Conservation (phyloP, 2,797 vertebrate genomes). For the Urophycis tenuis region DNA sequence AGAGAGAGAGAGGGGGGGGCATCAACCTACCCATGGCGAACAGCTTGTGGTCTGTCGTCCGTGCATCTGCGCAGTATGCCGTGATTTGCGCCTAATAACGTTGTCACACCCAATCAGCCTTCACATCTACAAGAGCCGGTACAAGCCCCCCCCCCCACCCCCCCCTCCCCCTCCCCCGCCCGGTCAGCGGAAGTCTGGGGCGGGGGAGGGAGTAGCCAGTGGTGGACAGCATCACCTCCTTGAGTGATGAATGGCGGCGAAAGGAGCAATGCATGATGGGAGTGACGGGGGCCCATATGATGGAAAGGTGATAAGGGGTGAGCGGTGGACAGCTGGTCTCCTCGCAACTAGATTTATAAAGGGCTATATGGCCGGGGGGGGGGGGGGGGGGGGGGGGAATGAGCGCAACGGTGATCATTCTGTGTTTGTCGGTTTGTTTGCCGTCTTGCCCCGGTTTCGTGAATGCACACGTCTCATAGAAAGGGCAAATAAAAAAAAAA, state of each 20-base stretch:
- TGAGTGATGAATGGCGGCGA: slow-evolving; percentile 35
- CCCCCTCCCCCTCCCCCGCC: background rate
- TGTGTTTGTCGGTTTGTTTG: too few species aligned
- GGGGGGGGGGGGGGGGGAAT: too few species aligned
- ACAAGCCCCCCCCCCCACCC: background rate
- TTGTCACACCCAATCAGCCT: slow-evolving; percentile 46
- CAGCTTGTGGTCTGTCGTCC: background rate
- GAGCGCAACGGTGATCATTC: too few species aligned
- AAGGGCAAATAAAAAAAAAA: too few species aligned
- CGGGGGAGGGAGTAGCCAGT: background rate
- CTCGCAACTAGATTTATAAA: background rate
- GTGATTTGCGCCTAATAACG: slow-evolving; percentile 39
- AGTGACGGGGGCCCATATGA: slow-evolving; percentile 5
- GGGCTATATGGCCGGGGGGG: background rate
- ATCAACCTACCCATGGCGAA: background rate
- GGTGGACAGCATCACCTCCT: slow-evolving; percentile 25
- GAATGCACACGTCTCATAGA: too few species aligned
- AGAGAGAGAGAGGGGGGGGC: slow-evolving; percentile 4
- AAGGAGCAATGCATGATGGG: slow-evolving; percentile 19
- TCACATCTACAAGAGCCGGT: slow-evolving; percentile 32
- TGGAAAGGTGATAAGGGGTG: slow-evolving; percentile 26
- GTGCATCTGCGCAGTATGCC: too few species aligned
- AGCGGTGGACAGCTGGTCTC: slow-evolving; percentile 1
- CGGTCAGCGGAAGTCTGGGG: background rate
- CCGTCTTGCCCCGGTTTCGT: too few species aligned